These are phyloP conservation scores for Oryzias dopingdopingensis DNA, from an alignment of 2,797 vertebrate species.

Conservation along the genomic window DNA sequence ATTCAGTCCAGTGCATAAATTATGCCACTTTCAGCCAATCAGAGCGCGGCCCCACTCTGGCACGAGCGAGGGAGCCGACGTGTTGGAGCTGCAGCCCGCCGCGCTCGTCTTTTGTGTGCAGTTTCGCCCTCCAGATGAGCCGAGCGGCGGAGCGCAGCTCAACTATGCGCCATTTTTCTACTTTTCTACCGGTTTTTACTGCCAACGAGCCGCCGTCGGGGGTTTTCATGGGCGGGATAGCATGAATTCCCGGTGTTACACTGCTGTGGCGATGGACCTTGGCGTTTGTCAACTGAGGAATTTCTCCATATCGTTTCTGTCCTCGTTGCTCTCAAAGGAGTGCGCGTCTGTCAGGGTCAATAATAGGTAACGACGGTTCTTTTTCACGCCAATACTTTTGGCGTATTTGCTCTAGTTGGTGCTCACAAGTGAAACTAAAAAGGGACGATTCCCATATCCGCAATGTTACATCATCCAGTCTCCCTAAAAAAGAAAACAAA, in stretches of 20 bases:
- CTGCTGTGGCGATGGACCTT: slow-evolving; percentile 90
- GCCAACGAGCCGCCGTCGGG: slow-evolving; percentile 1
- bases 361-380: slow-evolving; percentile 80
- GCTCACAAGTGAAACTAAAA: not conserved
- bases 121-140: slow-evolving; percentile 34
- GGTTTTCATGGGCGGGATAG: slow-evolving; percentile 62
- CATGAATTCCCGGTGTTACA: slow-evolving; percentile 89
- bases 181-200: slow-evolving; percentile 50
- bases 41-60: slow-evolving; percentile 11
- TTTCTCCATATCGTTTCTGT: slow-evolving; percentile 94
- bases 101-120: slow-evolving; percentile 74
- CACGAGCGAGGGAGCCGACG: slow-evolving; percentile 45
- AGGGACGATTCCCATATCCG: not conserved
- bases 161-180: slow-evolving; percentile 58
- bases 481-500: not conserved
- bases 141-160: slow-evolving; percentile 1
- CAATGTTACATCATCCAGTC: slow-evolving; percentile 5
- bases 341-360: slow-evolving; percentile 84
- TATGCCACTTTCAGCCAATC: slow-evolving; percentile 78
- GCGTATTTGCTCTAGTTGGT: slow-evolving; percentile 22
- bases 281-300: slow-evolving; percentile 94
- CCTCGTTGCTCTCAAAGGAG: slow-evolving; percentile 89
- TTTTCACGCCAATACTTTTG: not conserved
- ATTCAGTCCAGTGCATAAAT: not conserved
- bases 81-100: slow-evolving; percentile 63